A percentile compares a stretch with the other conserved stretches of the same genome.
phyloP scores from a whole-genome alignment of 2,888 invertebrate species.

The Aphodius sticticus region DNA sequence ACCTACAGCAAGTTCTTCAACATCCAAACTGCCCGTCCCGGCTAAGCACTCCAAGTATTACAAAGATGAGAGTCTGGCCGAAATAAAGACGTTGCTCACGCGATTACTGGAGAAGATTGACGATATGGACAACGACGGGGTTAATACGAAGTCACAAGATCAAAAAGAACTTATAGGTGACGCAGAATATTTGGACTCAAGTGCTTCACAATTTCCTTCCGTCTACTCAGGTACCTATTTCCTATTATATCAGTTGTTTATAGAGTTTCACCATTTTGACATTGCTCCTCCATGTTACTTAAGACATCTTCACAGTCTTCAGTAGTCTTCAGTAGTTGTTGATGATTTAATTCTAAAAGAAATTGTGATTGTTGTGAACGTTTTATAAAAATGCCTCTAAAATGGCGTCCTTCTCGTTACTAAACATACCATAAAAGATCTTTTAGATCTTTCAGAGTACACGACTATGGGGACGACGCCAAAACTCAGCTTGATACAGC shows the following conservation, averaged over 20 bases:
- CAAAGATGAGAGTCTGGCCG: slow-evolving; percentile 38
- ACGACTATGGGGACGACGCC: slow-evolving; percentile 12
- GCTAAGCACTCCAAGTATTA: neutral
- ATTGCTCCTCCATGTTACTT: neutral
- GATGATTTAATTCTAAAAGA: too few relatives aligned
- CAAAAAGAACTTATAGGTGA: neutral
- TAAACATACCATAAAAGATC: neutral
- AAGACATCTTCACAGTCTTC: neutral
- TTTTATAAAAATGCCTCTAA: neutral
- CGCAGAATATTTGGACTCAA: neutral
- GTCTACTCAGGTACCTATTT: neutral
- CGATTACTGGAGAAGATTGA: slow-evolving; percentile 41
- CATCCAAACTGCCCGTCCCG: neutral
- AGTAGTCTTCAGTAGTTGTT: neutral
- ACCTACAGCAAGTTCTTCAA: slow-evolving; percentile 8
- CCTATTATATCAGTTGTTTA: too few relatives aligned
- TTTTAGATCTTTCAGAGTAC: slow-evolving; percentile 12
- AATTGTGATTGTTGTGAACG: too few relatives aligned
- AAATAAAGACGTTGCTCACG: slow-evolving; percentile 40
- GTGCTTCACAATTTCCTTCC: neutral
- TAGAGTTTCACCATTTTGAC: neutral
- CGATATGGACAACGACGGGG: slow-evolving; percentile 37
- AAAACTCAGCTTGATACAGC: slow-evolving; percentile 18
- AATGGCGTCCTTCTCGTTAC: neutral
- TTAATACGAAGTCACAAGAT: slow-evolving; percentile 34